Evolutionary conservation across 2,113 vertebrate genomes (phyloP).

Genomic region (Diphyllodes magnificus): DNA sequence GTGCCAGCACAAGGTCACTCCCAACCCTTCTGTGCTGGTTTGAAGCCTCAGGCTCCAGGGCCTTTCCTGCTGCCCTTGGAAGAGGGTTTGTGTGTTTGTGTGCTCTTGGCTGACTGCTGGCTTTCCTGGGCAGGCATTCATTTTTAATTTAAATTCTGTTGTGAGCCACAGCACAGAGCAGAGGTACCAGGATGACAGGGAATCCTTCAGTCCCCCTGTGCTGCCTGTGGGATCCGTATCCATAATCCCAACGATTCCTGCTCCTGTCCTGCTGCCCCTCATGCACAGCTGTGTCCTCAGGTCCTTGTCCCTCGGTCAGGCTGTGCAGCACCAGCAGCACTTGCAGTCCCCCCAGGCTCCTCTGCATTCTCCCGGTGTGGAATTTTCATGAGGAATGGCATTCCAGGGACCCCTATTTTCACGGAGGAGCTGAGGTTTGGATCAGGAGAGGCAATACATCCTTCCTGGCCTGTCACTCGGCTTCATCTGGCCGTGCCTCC

Average conservation of each 20-base stretch:
- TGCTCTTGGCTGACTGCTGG: not conserved
- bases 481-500: not conserved
- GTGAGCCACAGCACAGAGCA: not conserved
- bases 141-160: not conserved
- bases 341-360: not conserved
- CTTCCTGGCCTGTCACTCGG: not conserved
- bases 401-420: not conserved
- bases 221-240: not conserved
- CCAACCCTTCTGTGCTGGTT: not conserved
- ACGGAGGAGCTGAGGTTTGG: not conserved
- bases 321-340: not conserved
- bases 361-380: not conserved
- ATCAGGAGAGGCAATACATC: not conserved
- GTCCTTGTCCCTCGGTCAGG: not conserved
- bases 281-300: fast-evolving
- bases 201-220: not conserved
- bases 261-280: not conserved
- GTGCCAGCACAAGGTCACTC: not conserved
- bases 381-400: not conserved
- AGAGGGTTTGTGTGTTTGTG: not conserved
- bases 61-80: not conserved
- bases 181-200: not conserved
- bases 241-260: fast-evolving
- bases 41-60: not conserved
- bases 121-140: not conserved